Evolutionary conservation across 2,888 invertebrate genomes (phyloP), one percentile per base, ranked within the genome.

Genomic region (Macaria liturata): DNA sequence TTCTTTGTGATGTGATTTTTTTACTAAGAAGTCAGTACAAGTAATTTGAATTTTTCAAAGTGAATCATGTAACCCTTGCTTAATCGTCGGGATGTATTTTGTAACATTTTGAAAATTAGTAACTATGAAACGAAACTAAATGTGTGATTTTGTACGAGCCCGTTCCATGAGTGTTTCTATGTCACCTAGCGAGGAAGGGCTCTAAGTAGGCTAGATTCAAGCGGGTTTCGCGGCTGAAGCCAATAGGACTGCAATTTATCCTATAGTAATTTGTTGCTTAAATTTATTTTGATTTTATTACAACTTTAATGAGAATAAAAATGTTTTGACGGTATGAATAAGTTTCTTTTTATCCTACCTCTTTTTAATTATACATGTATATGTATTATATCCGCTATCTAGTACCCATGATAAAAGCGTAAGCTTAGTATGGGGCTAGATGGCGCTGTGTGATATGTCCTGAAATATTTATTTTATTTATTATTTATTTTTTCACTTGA

Each of bases 21-120:
- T 78, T 74, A 81, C 46, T 60, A 60, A 72, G 76, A 80, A 83
- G 77, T 84, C 84, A 82, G 76, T 83, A 81, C 78, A 81, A 81
- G 78, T 84, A 79, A 78, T 78, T 78, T 79, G 79, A 79, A 79
- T 81, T 49, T 80, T 81, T 81, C 77, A 79, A 82, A 82, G 73
- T 70, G 70, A 80, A 80, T 76, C 73, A 77, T 80, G 81, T 84
- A 83, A 80, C 72, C 78, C 79, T 80, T 79, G 83, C 77, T 81
- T 80, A 74, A 76, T 75, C 72, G 74, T 78, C 78, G 78, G 74
- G 75, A 81, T 73, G 75, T 83, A 80, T 80, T 81, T 76, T 76
- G 69, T 74, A 76, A 68, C 68, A 64, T 61, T 57, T 70, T 68
- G 62, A 70, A 68, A 53, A 61, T 54, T 42, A 54, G 51, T 55